Base-by-base conservation (phyloP, 2,797 vertebrate genomes). In the Enteromius mattozi region DNA sequence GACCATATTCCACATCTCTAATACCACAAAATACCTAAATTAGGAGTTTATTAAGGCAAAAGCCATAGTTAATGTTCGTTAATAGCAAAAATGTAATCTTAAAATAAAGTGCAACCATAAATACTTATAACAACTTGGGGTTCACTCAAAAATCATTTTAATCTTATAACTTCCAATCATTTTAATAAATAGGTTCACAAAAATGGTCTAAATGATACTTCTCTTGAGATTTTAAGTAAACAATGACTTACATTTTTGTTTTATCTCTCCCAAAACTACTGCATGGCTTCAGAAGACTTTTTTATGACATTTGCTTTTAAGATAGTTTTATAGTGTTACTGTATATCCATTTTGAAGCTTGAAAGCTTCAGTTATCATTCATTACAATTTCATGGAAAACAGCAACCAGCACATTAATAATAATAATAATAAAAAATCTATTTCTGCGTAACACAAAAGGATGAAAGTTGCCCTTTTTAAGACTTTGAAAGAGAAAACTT, bases 401-500 rank as follows among this genome's bases (percentile, higher is more conserved):
- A 24, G 68, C 6, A 24, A 70, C 40, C 14, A 13, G n/a, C 40
- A 24, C 68, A 70, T 16, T 14, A 70, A n/a, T n/a, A 70, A 16
- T 63, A 63, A 63, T 2, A 49, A 56, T 49, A 49, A 61, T 5
- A 6, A 24, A 14, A 45, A 16, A 30, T 30, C 24, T 24, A 70
- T 68, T 37, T 68, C 10, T 13, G 7, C 4, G 2, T 47, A 14
- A 49, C 16, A 30, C 24, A 72, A 30, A 71, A 49, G 1, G 19
- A 49, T 19, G 0, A 51, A 69, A 74, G 45, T 49, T 19, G 45
- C 4, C 24, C 8, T 19, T 51, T 74, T 13, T 74, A 47, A 1
- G 27, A 51, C 71, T 54, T n/a, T 75, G 30, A 54, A 81, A 81
- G 35, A 59, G 9, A 81, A 45, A 71, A 24, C 21, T 40, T 16